phyloP scores from a whole-genome alignment of 1,140 invertebrate species.

The Atta cephalotes region DNA sequence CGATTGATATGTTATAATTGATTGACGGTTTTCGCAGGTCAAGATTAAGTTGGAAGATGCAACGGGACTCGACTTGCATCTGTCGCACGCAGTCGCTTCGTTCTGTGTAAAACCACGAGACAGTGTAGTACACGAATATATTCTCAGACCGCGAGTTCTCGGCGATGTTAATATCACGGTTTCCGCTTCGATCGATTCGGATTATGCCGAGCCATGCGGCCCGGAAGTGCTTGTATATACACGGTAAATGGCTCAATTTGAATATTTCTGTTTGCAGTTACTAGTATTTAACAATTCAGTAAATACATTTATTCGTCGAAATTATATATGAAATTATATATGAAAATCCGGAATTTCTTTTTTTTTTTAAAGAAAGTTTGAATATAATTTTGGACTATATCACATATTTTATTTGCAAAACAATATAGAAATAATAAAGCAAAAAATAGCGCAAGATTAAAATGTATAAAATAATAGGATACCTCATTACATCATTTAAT shows the following conservation, averaged over 20 bases:
- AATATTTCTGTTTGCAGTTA: background rate
- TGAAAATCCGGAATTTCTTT: constrained; percentile 1
- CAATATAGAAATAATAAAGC: too few relatives aligned
- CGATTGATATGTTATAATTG: background rate
- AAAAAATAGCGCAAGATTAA: too few relatives aligned
- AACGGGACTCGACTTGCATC: constrained; percentile 84
- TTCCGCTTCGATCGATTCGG: constrained; percentile 86
- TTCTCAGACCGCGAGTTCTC: constrained; percentile 85
- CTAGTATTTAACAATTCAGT: background rate
- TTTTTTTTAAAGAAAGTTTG: constrained; percentile 17
- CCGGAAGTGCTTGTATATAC: constrained; percentile 84
- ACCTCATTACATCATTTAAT: too few relatives aligned
- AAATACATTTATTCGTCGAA: background rate
- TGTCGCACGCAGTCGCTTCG: constrained; percentile 69
- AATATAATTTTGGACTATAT: background rate
- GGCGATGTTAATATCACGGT: constrained; percentile 89
- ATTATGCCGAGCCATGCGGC: constrained; percentile 84
- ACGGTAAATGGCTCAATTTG: constrained; percentile 78
- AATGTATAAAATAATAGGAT: too few relatives aligned
- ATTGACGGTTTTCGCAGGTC: constrained; percentile 82
- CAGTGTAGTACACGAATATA: constrained; percentile 86
- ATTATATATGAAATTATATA: background rate
- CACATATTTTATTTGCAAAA: too few relatives aligned
- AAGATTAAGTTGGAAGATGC: constrained; percentile 85
- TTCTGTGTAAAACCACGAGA: constrained; percentile 84